Base-by-base conservation (phyloP, 2,888 invertebrate genomes). In the Volucella inanis region DNA sequence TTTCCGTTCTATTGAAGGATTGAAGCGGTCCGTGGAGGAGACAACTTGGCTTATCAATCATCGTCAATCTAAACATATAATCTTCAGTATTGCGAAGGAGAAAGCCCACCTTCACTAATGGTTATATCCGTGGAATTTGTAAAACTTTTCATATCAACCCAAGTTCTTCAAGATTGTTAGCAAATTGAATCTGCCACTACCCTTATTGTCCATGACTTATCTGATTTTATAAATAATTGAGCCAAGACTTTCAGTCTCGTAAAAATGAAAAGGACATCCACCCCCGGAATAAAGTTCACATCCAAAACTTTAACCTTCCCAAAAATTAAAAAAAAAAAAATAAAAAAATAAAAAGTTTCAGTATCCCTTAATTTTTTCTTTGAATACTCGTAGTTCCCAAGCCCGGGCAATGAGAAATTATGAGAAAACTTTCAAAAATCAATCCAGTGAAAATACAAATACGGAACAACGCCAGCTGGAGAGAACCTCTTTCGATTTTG, bases 371-470 rank as follows among this genome's bases (percentile, higher is more conserved):
- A 15, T 14, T 11, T 49, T 62, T 38, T 3, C 2, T 38, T 14
- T 6, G 15, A 31, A 8, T 31, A 31, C 6, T 22, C 18, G 18
- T 22, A 22, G 18, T 22, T 22, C 18, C 61, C 1, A 1, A 10
- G 9, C 22, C 10, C 22, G 22, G 11, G 31, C 1, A 14, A 52
- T 1, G 3, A 14, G 18, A 45, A 31, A 45, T 39, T 64, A 39
- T 64, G 18, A 38, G 11, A 45, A 31, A 67, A 77, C 39, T 11
- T 54, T 54, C 11, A 65, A 65, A 49, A 70, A 38, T 50, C 49
- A 81, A 70, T 76, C 57, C 64, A 72, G 1, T 57, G 72, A 49
- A 72, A 78, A 65, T 52, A 50, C 31, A 54, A 76, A 61, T 15
- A 72, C 15, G 54, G 45, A 50, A 43, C 14, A 31, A 6, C 31